A percentile compares a stretch with the other conserved stretches of the same genome.
Evolutionary conservation across 2,888 invertebrate species (phyloP).

Genomic region (Polyommatus icarus): DNA sequence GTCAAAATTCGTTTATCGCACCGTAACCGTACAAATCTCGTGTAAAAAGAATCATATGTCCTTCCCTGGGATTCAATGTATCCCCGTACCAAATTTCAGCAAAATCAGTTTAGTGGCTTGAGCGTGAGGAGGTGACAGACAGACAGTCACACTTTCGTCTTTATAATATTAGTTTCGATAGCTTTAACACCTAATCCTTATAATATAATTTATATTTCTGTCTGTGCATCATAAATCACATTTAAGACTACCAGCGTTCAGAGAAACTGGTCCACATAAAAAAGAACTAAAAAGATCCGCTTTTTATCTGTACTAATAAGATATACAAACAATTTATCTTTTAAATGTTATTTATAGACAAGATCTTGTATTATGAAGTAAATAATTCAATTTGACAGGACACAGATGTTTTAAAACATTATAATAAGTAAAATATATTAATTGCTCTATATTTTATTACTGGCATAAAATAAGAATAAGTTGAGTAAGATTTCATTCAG

Average conservation of each 20-base stretch:
- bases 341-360: background rate
- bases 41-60: too few relatives aligned
- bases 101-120: too few relatives aligned
- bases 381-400: background rate
- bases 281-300: background rate
- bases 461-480: background rate
- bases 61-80: too few relatives aligned
- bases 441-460: background rate
- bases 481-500: too few relatives aligned
- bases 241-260: background rate
- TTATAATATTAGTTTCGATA: too few relatives aligned
- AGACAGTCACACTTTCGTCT: too few relatives aligned
- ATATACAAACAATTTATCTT: background rate
- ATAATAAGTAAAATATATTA: background rate
- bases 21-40: too few relatives aligned
- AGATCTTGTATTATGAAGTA: background rate
- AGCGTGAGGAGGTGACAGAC: too few relatives aligned
- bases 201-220: background rate
- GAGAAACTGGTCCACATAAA: slow-evolving; percentile 4
- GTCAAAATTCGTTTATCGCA: too few relatives aligned
- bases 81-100: too few relatives aligned
- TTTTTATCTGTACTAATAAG: background rate
- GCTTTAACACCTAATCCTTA: too few relatives aligned
- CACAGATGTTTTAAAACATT: background rate
- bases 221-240: background rate